Evolutionary conservation across 2,113 vertebrate species (phyloP), one percentile per base, ranked within the genome.

Genomic region (Lipophrys pholis): DNA sequence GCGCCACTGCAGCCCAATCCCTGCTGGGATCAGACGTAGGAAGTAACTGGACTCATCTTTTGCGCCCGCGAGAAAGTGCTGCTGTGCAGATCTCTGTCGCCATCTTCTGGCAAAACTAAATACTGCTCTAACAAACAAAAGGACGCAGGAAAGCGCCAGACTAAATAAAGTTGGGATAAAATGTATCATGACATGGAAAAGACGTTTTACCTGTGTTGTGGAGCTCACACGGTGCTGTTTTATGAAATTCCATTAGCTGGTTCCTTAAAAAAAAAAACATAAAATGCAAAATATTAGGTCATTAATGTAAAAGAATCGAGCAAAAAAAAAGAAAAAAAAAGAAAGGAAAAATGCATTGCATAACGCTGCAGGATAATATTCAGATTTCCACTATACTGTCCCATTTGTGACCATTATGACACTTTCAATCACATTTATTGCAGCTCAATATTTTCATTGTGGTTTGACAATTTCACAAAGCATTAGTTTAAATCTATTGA

Each of bases 51-150:
- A 30, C 36, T 30, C 35, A 11, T 3, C 57, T 7, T 12, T 16
- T 17, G 12, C 70, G 3, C 5, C 0, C 11, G 14, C 21, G 7
- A 11, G 11, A n/a, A n/a, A 5, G 2, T 1, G 9, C 12, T 16
- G 5, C 16, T 67, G 45, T 51, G 57, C 5, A 69, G 63, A 73
- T 8, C 66, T 84, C 5, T 90, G 83, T 85, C 75, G 65, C 92
- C 91, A 89, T 82, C 92, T 85, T 78, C 85, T 90, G 92, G 82
- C 51, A n/a, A 80, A 57, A 59, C 3, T 45, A 57, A 64, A 17
- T 6, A 17, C 0, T 9, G 5, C 1, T 39, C 21, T 14, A 41
- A 57, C 2, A 8, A 51, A 5, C 15, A 49, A 49, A 61, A 36
- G 2, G 21, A 12, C 5, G 3, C 6, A 15, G 14, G 14, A n/a